Evolutionary conservation across 2,113 vertebrate species (phyloP).

Genomic region (Solea solea): DNA sequence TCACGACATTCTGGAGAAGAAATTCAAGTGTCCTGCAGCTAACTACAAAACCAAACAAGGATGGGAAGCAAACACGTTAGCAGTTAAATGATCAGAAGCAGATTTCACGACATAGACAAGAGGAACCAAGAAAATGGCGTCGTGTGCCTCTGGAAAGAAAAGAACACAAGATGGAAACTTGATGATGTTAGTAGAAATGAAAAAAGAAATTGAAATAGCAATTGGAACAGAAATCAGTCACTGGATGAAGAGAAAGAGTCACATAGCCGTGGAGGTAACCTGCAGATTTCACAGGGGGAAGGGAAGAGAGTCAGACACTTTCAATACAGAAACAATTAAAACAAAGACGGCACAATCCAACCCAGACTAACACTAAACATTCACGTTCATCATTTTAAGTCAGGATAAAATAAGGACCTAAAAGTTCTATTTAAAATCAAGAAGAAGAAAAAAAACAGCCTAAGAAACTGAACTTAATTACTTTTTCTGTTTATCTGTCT

Average conservation of each 20-base stretch:
- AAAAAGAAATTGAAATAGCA: constrained; percentile 59
- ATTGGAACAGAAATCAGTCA: constrained; percentile 64
- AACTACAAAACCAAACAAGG: constrained; percentile 64
- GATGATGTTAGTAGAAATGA: constrained; percentile 67
- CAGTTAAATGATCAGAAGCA: constrained; percentile 40
- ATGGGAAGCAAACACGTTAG: constrained; percentile 59
- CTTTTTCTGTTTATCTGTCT: background rate
- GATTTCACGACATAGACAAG: constrained; percentile 41
- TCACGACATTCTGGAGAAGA: constrained; percentile 51
- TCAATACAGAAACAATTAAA: constrained; percentile 59
- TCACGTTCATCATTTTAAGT: background rate
- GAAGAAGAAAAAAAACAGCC: background rate
- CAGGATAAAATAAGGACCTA: background rate
- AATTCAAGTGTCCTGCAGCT: constrained; percentile 46
- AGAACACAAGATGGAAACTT: constrained; percentile 58
- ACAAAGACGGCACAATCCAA: constrained; percentile 56
- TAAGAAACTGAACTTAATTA: background rate
- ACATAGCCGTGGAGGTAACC: constrained; percentile 67
- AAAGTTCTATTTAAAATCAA: background rate
- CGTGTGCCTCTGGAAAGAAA: constrained; percentile 73
- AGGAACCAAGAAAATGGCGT: constrained; percentile 23
- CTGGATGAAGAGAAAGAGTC: constrained; percentile 66
- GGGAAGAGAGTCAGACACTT: constrained; percentile 76
- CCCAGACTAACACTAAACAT: constrained; percentile 35
- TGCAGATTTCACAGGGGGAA: constrained; percentile 81